Evolutionary conservation across 1,140 invertebrate species (phyloP).

Genomic region (Centruroides sculpturatus): DNA sequence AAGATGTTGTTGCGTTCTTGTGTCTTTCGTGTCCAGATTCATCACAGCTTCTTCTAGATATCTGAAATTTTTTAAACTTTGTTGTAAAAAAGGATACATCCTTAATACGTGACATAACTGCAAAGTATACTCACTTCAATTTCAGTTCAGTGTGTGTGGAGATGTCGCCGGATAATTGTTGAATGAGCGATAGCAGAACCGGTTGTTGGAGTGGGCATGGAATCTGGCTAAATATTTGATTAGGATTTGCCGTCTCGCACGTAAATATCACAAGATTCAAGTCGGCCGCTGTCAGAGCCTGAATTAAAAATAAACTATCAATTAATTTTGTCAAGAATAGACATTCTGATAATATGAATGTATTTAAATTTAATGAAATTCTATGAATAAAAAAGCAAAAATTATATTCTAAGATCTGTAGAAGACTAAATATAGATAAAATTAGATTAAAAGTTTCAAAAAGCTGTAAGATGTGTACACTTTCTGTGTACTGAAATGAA

Average conservation of each 20-base stretch:
- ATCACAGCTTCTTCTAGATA: conserved; percentile 77
- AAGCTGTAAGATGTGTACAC: too few relatives aligned
- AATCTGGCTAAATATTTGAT: conserved; percentile 49
- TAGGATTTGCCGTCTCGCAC: conserved; percentile 62
- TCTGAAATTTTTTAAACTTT: conserved; percentile 31
- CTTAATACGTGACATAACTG: too few relatives aligned
- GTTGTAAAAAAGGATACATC: too few relatives aligned
- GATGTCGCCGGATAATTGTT: conserved; percentile 80
- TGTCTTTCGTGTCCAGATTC: conserved; percentile 57
- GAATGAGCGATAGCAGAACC: conserved; percentile 76
- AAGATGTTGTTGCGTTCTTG: conserved; percentile 65
- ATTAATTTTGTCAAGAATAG: too few relatives aligned
- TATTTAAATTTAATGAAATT: too few relatives aligned
- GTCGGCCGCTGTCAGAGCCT: conserved; percentile 73
- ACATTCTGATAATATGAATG: too few relatives aligned
- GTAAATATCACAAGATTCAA: conserved; percentile 65
- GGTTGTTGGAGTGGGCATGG: conserved; percentile 61
- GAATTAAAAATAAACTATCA: conserved; percentile 19
- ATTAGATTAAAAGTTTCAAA: too few relatives aligned
- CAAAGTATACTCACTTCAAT: conserved; percentile 46
- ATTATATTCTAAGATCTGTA: too few relatives aligned
- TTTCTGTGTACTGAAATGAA: too few relatives aligned
- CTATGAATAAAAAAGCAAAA: too few relatives aligned
- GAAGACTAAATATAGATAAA: too few relatives aligned
- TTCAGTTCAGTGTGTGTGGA: conserved; percentile 70